Percentiles rank a stretch among this genome's conserved stretches.
Conservation (phyloP, 2,797 vertebrate genomes). For the Spinibarbus caldwelli region DNA sequence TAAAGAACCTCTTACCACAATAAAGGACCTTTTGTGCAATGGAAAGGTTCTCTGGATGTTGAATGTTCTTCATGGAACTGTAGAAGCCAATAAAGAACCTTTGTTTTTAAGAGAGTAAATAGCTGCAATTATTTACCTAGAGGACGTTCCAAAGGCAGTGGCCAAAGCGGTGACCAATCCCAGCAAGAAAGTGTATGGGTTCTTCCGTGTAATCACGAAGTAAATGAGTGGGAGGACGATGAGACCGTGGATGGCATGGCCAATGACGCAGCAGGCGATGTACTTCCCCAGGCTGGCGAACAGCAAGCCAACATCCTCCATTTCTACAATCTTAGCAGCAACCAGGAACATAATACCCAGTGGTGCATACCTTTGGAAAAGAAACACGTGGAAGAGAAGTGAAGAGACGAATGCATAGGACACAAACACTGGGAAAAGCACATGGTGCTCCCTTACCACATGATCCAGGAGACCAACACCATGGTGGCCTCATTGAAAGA, state of each 20-base stretch:
- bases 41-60: not conserved
- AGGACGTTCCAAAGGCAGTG: conserved; percentile 90
- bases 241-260: conserved; percentile 86
- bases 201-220: conserved; percentile 84
- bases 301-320: conserved; percentile 80
- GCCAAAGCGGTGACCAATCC: conserved; percentile 85
- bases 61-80: not conserved
- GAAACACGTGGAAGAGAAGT: not conserved
- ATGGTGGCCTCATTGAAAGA: conserved; percentile 86
- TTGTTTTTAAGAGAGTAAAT: not conserved
- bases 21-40: not conserved
- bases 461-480: conserved; percentile 86
- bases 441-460: conserved; percentile 79
- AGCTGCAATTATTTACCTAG: conserved; percentile 76
- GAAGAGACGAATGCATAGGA: not conserved
- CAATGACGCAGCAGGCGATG: conserved; percentile 86
- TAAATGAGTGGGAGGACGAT: conserved; percentile 86
- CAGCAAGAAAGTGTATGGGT: conserved; percentile 89
- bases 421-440: not conserved
- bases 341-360: conserved; percentile 93
- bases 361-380: conserved; percentile 84
- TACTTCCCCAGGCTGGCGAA: conserved; percentile 89
- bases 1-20: not conserved
- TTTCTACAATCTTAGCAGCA: conserved; percentile 88
- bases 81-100: not conserved